A percentile compares a stretch with the other conserved stretches of the same genome.
Evolutionary conservation across 2,113 vertebrate genomes (phyloP).

Genomic region (Phaethornis superciliosus): DNA sequence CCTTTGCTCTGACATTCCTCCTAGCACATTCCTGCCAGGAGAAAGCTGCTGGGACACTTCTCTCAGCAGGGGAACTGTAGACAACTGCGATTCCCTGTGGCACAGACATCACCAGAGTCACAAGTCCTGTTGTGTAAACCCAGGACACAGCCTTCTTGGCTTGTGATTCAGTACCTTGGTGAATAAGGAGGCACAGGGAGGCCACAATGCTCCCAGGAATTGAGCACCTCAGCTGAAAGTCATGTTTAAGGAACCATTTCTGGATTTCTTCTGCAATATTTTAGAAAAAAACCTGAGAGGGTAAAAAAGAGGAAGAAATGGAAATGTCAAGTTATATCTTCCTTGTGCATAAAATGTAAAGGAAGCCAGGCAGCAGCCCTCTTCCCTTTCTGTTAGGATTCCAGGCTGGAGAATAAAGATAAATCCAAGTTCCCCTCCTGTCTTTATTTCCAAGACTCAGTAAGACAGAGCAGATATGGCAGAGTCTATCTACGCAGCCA

Average conservation of each 20-base stretch:
- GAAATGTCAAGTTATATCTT: neutral
- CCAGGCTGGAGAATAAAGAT: conserved; percentile 16
- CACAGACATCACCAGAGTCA: neutral
- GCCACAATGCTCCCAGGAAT: neutral
- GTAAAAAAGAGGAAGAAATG: neutral
- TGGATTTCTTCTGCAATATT: neutral
- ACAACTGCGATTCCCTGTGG: neutral
- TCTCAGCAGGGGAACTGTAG: neutral
- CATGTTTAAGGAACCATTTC: neutral
- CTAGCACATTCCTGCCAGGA: neutral
- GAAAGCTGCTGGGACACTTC: neutral
- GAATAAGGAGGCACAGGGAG: neutral
- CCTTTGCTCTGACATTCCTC: neutral
- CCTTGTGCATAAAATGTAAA: neutral
- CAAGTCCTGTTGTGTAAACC: rapidly evolving
- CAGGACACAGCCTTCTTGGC: neutral
- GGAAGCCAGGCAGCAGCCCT: neutral
- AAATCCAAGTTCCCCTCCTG: conserved; percentile 24
- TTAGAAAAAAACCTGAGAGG: neutral
- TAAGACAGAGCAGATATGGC: conserved; percentile 19
- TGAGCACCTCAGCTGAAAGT: neutral
- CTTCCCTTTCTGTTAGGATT: conserved; percentile 24
- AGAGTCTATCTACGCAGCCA: conserved; percentile 26
- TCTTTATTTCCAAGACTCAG: conserved; percentile 20
- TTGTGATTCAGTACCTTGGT: neutral